Conservation (phyloP, 2,797 vertebrate species). For the Muraenolepis orangiensis region DNA sequence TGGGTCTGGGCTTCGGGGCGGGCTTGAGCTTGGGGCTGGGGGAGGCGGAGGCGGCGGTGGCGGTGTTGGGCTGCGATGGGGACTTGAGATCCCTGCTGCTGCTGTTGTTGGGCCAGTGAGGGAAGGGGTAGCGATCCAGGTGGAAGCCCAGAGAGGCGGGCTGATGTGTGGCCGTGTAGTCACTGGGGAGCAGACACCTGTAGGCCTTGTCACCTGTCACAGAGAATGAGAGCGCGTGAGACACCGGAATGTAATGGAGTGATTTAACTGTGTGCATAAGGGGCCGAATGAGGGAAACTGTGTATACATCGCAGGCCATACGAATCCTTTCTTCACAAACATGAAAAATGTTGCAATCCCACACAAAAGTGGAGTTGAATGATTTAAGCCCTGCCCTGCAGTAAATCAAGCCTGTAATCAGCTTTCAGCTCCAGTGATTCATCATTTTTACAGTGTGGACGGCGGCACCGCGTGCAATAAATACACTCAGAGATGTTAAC, state of each 20-base stretch:
- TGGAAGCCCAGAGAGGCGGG: constrained; percentile 86
- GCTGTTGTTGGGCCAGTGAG: constrained; percentile 81
- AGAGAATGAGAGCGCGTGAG: constrained; percentile 44
- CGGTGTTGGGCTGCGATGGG: constrained; percentile 60
- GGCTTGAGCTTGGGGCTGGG: constrained; percentile 53
- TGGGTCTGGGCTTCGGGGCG: constrained; percentile 49
- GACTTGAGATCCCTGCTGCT: constrained; percentile 78
- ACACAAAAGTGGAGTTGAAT: constrained; percentile 97
- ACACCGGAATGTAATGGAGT: constrained; percentile 43
- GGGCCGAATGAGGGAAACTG: constrained; percentile 45
- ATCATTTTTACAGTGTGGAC: constrained; percentile 86
- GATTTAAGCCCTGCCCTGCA: constrained; percentile 97
- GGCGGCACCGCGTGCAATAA: constrained; percentile 72
- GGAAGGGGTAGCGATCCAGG: constrained; percentile 83
- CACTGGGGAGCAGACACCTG: constrained; percentile 85
- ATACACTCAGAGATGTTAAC: constrained; percentile 76
- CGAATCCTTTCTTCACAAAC: constrained; percentile 90
- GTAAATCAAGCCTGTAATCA: constrained; percentile 99
- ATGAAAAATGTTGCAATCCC: constrained; percentile 94
- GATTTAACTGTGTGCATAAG: constrained; percentile 34
- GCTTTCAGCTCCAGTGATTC: constrained; percentile 97
- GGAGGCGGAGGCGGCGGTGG: constrained; percentile 71
- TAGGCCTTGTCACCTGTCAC: constrained; percentile 89
- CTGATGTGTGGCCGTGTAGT: constrained; percentile 85
- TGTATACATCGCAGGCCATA: constrained; percentile 49